These are phyloP conservation scores for Rhynchomys soricoides DNA, from an alignment of 2,113 vertebrate genomes.

Conservation along the genomic window DNA sequence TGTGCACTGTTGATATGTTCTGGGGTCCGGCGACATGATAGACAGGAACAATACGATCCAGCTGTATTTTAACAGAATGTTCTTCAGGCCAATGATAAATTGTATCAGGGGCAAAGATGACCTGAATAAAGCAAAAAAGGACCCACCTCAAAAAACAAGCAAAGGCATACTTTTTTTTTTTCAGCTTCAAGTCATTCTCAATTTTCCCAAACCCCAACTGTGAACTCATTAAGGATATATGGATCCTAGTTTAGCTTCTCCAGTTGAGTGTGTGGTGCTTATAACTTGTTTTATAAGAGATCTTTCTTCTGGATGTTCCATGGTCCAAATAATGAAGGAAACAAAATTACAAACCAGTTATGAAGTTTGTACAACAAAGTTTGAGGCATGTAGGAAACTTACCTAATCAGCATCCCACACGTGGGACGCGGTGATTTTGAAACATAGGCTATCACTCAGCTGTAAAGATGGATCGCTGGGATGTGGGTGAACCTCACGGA, in stretches of 20 bases:
- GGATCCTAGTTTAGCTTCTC: not conserved
- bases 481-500: not conserved
- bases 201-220: not conserved
- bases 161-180: not conserved
- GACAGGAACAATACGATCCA: not conserved
- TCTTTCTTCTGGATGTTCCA: not conserved
- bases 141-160: not conserved
- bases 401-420: not conserved
- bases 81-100: not conserved
- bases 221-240: not conserved
- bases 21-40: fast-evolving
- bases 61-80: not conserved
- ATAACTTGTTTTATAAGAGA: not conserved
- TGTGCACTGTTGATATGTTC: not conserved
- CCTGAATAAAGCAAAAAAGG: not conserved
- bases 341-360: not conserved
- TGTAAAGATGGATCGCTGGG: not conserved
- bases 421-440: not conserved
- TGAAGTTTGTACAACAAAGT: not conserved
- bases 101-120: not conserved
- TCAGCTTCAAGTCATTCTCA: not conserved
- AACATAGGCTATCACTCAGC: not conserved
- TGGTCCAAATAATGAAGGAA: not conserved
- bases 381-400: not conserved
- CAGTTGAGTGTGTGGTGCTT: not conserved